Conservation (phyloP, 2,113 vertebrate species). For the Macrotis lagotis region DNA sequence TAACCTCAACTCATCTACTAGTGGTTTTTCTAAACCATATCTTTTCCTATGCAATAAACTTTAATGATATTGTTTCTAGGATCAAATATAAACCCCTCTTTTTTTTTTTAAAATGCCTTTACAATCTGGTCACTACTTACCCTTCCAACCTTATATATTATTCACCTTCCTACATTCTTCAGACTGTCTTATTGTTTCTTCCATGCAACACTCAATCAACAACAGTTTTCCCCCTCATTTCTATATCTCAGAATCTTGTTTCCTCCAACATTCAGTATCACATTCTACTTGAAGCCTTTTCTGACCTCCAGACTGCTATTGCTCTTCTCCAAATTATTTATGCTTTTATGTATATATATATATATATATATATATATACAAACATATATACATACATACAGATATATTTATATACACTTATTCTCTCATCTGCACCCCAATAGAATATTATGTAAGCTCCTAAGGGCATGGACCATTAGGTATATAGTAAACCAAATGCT, state of each 20-base stretch:
- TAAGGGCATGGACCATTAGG: not conserved
- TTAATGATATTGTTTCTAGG: not conserved
- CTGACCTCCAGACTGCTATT: not conserved
- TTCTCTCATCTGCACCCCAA: not conserved
- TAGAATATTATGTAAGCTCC: not conserved
- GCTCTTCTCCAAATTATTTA: not conserved
- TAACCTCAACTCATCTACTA: not conserved
- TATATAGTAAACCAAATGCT: not conserved
- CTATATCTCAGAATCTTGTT: not conserved
- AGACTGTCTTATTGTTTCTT: conserved; percentile 8
- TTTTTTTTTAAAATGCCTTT: not conserved
- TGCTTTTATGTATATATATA: not conserved
- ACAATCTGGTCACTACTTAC: not conserved
- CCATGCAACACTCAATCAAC: not conserved
- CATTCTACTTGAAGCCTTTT: not conserved
- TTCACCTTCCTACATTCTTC: not conserved
- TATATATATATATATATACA: not conserved
- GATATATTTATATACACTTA: not conserved
- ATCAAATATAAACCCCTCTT: conserved; percentile 11
- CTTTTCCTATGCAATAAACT: not conserved
- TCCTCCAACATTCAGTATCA: not conserved
- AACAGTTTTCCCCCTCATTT: not conserved
- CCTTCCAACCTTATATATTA: not conserved
- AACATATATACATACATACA: too few species aligned
- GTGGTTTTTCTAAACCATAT: not conserved